Conservation (phyloP, 2,797 vertebrate species). For the Phoeniculus purpureus region DNA sequence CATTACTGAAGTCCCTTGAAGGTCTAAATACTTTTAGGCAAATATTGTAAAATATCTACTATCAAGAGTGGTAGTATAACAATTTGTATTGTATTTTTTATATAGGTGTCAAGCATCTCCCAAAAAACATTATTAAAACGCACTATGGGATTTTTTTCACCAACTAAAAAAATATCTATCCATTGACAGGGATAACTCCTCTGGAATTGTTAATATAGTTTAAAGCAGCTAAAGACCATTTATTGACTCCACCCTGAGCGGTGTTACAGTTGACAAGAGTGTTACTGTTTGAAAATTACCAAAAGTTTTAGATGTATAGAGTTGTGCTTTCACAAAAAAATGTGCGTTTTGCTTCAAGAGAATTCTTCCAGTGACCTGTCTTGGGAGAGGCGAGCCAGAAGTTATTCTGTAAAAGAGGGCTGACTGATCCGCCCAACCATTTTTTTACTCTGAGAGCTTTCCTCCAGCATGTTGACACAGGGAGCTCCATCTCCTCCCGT, state of each 20-base stretch:
- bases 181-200: slow-evolving; percentile 7
- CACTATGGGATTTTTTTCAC: not conserved
- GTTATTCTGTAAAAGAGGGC: too few species aligned
- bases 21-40: not conserved
- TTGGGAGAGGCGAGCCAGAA: too few species aligned
- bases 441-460: too few species aligned
- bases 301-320: too few species aligned
- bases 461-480: too few species aligned
- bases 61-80: not conserved
- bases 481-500: too few species aligned
- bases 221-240: slow-evolving; percentile 42
- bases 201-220: slow-evolving; percentile 23
- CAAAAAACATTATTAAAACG: not conserved
- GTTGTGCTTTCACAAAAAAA: too few species aligned
- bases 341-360: too few species aligned
- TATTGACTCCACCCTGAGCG: slow-evolving; percentile 39
- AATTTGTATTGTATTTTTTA: not conserved
- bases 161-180: not conserved
- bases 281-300: too few species aligned
- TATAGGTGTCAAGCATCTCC: not conserved
- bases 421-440: too few species aligned
- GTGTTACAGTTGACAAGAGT: too few species aligned
- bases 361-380: too few species aligned
- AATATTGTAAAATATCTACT: not conserved
- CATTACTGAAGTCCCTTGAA: not conserved